Evolutionary conservation across 2,113 vertebrate genomes (phyloP), one percentile per base, ranked within the genome.

Genomic region (Osmerus eperlanus): DNA sequence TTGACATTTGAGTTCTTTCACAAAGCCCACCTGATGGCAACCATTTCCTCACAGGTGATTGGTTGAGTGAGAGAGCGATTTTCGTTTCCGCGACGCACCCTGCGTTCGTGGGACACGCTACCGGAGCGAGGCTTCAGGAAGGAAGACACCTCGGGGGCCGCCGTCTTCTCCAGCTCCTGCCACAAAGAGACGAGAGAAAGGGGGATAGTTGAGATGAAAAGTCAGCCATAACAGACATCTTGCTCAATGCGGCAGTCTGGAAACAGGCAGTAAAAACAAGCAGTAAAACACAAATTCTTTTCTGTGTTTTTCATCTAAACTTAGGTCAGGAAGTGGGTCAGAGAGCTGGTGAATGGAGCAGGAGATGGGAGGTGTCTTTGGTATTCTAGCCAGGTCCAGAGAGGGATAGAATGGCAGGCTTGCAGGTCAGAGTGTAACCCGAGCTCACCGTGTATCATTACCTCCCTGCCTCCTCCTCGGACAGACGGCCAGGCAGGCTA

Each of bases 161-260:
- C 77, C 0, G 88, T 84, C 80, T 90, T 93, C 83, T 94, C 93
- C 78, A 93, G 81, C 81, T 93, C 92, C 93, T 94, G 32, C 56
- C 28, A 52, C 28, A 53, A 6, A 65, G 29, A 32, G 4, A 62
- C 4, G 18, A 29, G 47, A 15, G 14, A n/a, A 9, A 53, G 9
- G n/a, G 1, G 55, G 7, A 47, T 11, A 12, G 12, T 47, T 47
- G 2, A 11, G 41, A 47, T 11, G 9, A 47, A 47, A 47, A 5
- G 9, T 47, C 41, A 47, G 8, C 41, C 7, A 11, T 11, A 47
- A 47, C 41, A 47, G 41, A 47, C 41, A 47, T 47, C 7, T 47
- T 11, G 41, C 41, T 47, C 41, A 2, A 11, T 11, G 41, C 7
- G 9, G 41, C 41, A 47, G 9, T 47, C 9, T 5, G 41, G 9